Conservation (phyloP, 2,888 invertebrate species). For the Drosophila conformis region DNA sequence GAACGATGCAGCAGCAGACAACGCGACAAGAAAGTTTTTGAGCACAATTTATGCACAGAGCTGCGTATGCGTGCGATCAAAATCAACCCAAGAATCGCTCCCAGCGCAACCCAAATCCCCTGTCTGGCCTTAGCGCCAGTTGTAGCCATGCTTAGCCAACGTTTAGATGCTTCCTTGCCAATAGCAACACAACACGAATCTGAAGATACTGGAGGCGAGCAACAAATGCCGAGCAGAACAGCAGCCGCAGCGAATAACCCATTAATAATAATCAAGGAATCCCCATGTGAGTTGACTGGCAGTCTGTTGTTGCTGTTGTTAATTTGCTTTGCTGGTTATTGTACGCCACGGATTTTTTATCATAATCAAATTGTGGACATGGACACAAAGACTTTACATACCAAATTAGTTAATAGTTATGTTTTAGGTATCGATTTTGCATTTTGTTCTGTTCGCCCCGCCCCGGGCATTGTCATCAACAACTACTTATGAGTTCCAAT, state of each 20-base stretch:
- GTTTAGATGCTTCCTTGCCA: constrained; percentile 72
- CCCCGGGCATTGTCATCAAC: constrained; percentile 44
- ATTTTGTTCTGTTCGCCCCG: constrained; percentile 62
- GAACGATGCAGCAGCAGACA: constrained; percentile 38
- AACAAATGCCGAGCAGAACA: constrained; percentile 29
- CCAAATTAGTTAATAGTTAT: constrained; percentile 79
- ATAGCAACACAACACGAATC: constrained; percentile 24
- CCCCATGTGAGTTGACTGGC: constrained; percentile 53
- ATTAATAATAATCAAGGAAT: constrained; percentile 24
- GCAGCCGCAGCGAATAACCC: constrained; percentile 40
- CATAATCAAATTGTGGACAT: constrained; percentile 64
- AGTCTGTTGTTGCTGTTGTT: constrained; percentile 65
- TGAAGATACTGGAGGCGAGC: constrained; percentile 26
- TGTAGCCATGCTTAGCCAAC: constrained; percentile 76
- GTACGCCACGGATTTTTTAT: constrained; percentile 52
- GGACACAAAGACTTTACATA: constrained; percentile 79
- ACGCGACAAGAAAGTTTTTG: constrained; percentile 25
- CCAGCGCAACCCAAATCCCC: constrained; percentile 25
- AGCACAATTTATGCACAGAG: constrained; percentile 54
- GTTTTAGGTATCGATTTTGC: constrained; percentile 63
- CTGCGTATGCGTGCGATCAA: constrained; percentile 59
- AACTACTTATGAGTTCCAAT: constrained; percentile 78
- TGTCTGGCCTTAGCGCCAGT: constrained; percentile 42
- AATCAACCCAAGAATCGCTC: constrained; percentile 19
- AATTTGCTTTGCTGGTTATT: constrained; percentile 54